Evolutionary conservation across 2,797 vertebrate species (phyloP), one percentile per base, ranked within the genome.

Genomic region (Spondyliosoma cantharus): DNA sequence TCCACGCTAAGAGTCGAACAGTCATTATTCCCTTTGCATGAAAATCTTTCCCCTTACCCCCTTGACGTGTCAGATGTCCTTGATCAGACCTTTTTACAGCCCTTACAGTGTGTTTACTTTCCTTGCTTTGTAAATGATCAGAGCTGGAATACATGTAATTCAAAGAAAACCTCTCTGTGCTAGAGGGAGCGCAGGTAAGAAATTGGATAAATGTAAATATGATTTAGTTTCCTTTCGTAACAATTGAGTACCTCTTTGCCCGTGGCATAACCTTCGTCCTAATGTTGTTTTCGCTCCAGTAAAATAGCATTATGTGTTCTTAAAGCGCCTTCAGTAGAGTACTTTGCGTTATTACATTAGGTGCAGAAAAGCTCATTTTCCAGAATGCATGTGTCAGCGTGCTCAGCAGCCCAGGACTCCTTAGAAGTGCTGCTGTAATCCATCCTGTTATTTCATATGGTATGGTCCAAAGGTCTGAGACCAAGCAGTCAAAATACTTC

Each of bases 301-400:
- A 17, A 67, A 76, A 73, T 25, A 53, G 48, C 54, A 69, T 64
- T 61, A 74, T 20, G n/a, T 54, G 22, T 45, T 43, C 3, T 50
- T 58, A 53, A 73, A 57, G 45, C 45, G 24, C 3, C 19, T 19
- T 71, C 22, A 70, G 50, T 2, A 22, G 29, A 58, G n/a, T 17
- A 27, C 27, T 58, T 42, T 78, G 65, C 1, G 2, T 50, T 59
- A 64, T 71, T 76, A 63, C 46, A 64, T 65, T 48, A 20, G 59
- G 54, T 22, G 63, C 43, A 78, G 20, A 65, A 73, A 78, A 73
- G 56, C 59, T 66, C 1, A 52, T 74, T 79, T 84, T 22, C 57
- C 52, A 5, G 43, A 67, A 53, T 56, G 53, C 16, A 32, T 61
- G 22, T 68, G 59, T 81, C 62, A 68, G 62, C 12, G 3, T 43